phyloP scores from a whole-genome alignment of 2,888 invertebrate species.

The Endotricha flammealis region DNA sequence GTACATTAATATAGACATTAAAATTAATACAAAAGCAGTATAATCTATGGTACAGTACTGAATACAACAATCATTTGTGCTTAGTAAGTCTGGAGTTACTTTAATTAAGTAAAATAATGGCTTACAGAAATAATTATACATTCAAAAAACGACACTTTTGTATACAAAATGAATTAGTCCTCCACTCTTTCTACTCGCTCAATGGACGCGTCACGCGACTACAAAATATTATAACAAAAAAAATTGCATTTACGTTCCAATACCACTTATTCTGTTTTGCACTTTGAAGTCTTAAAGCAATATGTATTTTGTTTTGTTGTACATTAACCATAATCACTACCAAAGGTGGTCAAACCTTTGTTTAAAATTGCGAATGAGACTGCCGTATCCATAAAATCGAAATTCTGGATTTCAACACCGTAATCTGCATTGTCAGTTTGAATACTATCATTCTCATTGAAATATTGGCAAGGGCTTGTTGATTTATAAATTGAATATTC shows the following conservation, averaged over 20 bases:
- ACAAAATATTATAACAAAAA: not conserved
- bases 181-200: too few species aligned
- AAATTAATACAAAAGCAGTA: too few species aligned
- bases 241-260: conserved; percentile 4
- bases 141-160: too few species aligned
- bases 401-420: conserved; percentile 34
- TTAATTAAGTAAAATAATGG: too few species aligned
- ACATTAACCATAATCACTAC: conserved; percentile 63
- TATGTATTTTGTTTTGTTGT: not conserved
- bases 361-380: conserved; percentile 86
- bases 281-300: not conserved
- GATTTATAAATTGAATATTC: conserved; percentile 38
- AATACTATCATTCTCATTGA: conserved; percentile 32
- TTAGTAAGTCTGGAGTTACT: conserved; percentile 20
- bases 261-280: not conserved
- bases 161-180: too few species aligned
- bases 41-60: too few species aligned
- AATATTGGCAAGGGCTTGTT: conserved; percentile 36
- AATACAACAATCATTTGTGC: conserved; percentile 18
- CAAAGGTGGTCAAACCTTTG: conserved; percentile 81
- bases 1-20: too few species aligned
- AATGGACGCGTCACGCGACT: too few species aligned
- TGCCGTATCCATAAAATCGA: conserved; percentile 83
- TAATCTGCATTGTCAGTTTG: conserved; percentile 33
- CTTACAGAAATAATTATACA: too few species aligned